phyloP scores from a whole-genome alignment of 1,140 invertebrate species.

The Chionoecetes opilio region DNA sequence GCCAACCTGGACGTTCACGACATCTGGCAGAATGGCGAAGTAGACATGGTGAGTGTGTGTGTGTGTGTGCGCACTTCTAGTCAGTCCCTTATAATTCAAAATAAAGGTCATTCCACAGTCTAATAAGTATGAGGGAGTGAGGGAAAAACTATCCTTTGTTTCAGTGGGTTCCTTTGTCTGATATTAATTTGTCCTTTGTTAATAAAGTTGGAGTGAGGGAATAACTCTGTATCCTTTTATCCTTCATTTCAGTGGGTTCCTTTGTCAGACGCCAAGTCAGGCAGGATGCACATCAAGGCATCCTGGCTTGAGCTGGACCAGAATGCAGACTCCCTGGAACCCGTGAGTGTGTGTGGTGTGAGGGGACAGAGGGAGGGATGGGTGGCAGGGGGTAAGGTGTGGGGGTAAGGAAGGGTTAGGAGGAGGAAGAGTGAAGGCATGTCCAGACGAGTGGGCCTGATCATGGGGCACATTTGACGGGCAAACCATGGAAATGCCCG shows the following conservation, averaged over 20 bases:
- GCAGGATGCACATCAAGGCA: slow-evolving; percentile 93
- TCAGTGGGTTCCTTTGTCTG: slow-evolving; percentile 96
- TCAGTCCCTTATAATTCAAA: no score
- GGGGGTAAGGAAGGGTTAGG: not conserved
- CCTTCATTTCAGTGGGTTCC: slow-evolving; percentile 91
- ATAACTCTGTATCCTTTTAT: slow-evolving; percentile 67
- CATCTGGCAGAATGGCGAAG: slow-evolving; percentile 79
- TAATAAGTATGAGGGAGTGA: no score
- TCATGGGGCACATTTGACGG: no score
- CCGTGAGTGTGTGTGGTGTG: slow-evolving; percentile 84
- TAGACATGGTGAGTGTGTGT: slow-evolving; percentile 81
- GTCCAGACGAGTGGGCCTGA: no score
- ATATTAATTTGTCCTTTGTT: no score
- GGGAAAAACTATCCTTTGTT: slow-evolving; percentile 83
- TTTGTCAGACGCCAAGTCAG: slow-evolving; percentile 96
- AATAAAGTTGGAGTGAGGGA: no score
- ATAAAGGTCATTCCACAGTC: no score
- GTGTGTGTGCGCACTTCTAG: not conserved
- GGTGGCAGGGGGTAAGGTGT: not conserved
- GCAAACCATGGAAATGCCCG: no score
- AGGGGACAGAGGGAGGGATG: not conserved
- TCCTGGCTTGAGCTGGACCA: slow-evolving; percentile 93
- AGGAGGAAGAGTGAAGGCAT: not conserved
- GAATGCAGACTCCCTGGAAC: slow-evolving; percentile 89
- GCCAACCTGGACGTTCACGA: slow-evolving; percentile 81